These are phyloP conservation scores for Sebastes minor DNA, from an alignment of 2,797 vertebrate species.

Conservation along the genomic window DNA sequence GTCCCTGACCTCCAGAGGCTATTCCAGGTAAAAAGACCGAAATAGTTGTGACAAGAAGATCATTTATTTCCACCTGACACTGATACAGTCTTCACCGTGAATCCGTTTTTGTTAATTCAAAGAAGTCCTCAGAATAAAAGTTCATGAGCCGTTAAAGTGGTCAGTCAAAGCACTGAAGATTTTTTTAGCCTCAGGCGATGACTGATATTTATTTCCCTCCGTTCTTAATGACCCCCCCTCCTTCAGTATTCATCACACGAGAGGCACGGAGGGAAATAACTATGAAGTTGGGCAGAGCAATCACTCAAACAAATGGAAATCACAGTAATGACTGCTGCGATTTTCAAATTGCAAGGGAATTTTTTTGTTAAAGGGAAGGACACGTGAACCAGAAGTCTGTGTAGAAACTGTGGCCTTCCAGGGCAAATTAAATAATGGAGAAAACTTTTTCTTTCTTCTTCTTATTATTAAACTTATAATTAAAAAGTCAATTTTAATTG, in stretches of 20 bases:
- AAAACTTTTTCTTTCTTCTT: not conserved
- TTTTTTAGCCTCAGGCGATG: not conserved
- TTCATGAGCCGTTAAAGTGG: not conserved
- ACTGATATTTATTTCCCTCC: slow-evolving; percentile 19
- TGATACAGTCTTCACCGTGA: not conserved
- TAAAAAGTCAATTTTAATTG: not conserved
- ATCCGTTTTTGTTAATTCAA: not conserved
- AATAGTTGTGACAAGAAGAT: not conserved
- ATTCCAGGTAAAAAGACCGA: slow-evolving; percentile 89
- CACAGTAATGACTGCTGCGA: not conserved
- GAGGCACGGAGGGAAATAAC: slow-evolving; percentile 1
- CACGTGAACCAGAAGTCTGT: not conserved
- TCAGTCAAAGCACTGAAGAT: not conserved
- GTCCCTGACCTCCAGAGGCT: slow-evolving; percentile 91
- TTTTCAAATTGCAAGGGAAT: not conserved
- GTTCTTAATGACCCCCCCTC: slow-evolving; percentile 1
- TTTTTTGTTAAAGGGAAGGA: not conserved
- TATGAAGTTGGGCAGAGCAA: not conserved
- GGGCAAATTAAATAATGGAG: not conserved
- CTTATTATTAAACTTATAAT: not conserved
- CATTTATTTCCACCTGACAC: no score
- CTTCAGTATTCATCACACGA: slow-evolving; percentile 10
- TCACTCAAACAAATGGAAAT: slow-evolving; percentile 27
- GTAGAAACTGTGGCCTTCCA: not conserved
- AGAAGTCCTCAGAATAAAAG: not conserved